These are phyloP conservation scores for Patiria pectinifera DNA, from an alignment of 53 echinoderm and acorn worm species.

Conservation along the genomic window DNA sequence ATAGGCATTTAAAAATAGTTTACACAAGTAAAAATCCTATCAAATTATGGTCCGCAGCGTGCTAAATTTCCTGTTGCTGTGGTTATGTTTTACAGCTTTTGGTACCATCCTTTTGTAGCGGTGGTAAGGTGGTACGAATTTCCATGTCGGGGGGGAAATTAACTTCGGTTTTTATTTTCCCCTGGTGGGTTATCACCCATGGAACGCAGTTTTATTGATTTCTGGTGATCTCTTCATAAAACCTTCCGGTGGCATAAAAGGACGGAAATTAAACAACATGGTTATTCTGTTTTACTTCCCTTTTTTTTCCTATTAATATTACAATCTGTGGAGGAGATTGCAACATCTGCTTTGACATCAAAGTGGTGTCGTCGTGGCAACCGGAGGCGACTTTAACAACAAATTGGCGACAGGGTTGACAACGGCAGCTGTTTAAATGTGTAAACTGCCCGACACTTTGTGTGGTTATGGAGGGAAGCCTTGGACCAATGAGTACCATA, in stretches of 20 bases:
- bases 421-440: conserved; percentile 43
- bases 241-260: conserved; percentile 17
- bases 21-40: not conserved
- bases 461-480: not conserved
- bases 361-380: conserved; percentile 40
- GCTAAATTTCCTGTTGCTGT: conserved; percentile 31
- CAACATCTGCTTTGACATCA: conserved; percentile 39
- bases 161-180: not conserved
- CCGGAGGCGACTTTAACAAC: conserved; percentile 26
- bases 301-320: not conserved
- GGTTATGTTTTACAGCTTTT: not conserved
- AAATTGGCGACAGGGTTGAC: conserved; percentile 1
- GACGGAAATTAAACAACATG: conserved; percentile 39
- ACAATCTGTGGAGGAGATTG: not conserved
- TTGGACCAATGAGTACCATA: not conserved
- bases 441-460: conserved; percentile 28
- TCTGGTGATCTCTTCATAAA: conserved; percentile 2
- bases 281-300: not conserved
- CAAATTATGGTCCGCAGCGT: not conserved
- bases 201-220: not conserved
- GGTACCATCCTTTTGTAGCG: not conserved
- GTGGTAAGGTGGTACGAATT: not conserved
- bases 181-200: not conserved
- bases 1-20: conserved; percentile 1
- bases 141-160: conserved; percentile 19